These are phyloP conservation scores for Portunus trituberculatus DNA, from an alignment of 1,140 invertebrate genomes.

Conservation along the genomic window DNA sequence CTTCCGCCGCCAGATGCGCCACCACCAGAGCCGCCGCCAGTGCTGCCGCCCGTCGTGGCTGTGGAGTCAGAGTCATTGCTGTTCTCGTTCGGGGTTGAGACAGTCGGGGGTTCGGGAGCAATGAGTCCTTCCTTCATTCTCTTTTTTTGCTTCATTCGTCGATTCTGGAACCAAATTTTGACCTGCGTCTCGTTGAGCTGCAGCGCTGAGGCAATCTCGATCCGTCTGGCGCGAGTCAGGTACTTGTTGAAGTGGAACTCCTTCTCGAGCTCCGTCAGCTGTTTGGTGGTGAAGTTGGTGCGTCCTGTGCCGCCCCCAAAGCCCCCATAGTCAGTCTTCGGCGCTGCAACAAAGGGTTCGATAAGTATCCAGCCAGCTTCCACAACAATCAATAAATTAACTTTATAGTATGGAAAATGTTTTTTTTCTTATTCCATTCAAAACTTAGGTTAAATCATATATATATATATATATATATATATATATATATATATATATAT, in stretches of 20 bases:
- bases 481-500: slow-evolving; percentile 41
- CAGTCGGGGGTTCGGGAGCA: slow-evolving; percentile 82
- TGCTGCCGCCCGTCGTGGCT: slow-evolving; percentile 65
- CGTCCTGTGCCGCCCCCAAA: slow-evolving; percentile 85
- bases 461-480: neutral
- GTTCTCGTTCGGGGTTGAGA: slow-evolving; percentile 76
- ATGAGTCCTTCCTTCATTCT: slow-evolving; percentile 94
- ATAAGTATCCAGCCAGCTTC: neutral
- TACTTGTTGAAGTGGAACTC: slow-evolving; percentile 99
- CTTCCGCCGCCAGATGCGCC: neutral
- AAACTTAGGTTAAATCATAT: too few species aligned
- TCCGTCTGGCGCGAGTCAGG: slow-evolving; percentile 95
- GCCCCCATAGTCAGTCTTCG: slow-evolving; percentile 79
- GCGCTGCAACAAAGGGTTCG: slow-evolving; percentile 72
- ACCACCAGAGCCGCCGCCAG: slow-evolving; percentile 48
- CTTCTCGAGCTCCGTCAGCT: slow-evolving; percentile 98
- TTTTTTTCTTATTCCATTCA: too few species aligned
- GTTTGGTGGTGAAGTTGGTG: slow-evolving; percentile 99
- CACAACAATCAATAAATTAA: too few species aligned
- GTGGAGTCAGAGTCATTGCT: slow-evolving; percentile 77
- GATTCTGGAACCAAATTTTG: slow-evolving; percentile 96
- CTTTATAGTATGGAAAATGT: too few species aligned
- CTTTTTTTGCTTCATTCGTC: slow-evolving; percentile 96
- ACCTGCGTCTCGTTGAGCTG: slow-evolving; percentile 98
- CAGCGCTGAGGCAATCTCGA: slow-evolving; percentile 97